These are phyloP conservation scores for Hippocampus mohnikei DNA, from an alignment of 2,113 vertebrate species.

Conservation along the genomic window DNA sequence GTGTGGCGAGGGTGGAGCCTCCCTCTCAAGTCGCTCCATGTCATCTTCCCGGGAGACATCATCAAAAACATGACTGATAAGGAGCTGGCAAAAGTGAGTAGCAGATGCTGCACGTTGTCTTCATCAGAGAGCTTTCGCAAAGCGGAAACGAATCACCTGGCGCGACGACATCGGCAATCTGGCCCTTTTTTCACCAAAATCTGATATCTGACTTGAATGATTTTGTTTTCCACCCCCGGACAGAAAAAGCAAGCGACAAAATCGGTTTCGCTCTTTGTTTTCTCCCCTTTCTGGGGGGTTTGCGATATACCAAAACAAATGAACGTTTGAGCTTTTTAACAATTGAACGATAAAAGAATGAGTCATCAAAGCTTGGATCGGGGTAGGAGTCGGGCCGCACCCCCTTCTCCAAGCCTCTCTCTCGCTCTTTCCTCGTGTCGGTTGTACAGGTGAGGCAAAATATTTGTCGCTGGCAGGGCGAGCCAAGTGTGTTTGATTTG, in stretches of 20 bases:
- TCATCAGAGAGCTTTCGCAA: constrained; percentile 10
- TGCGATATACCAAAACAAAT: background rate
- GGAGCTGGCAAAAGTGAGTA: constrained; percentile 81
- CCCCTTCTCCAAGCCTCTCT: background rate
- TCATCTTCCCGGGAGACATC: constrained; percentile 81
- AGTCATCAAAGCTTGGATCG: background rate
- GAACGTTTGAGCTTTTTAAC: background rate
- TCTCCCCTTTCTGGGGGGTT: background rate
- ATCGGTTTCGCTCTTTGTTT: background rate
- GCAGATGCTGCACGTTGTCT: constrained; percentile 37
- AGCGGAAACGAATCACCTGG: background rate
- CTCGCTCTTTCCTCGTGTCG: background rate
- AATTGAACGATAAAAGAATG: too few species aligned
- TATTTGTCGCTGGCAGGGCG: background rate
- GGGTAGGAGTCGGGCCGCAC: background rate
- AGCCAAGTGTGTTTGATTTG: background rate
- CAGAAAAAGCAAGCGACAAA: background rate
- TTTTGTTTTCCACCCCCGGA: background rate
- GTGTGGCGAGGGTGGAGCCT: constrained; percentile 57
- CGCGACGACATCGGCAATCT: background rate
- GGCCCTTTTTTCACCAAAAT: background rate
- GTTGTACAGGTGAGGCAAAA: background rate
- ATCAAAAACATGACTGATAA: constrained; percentile 68
- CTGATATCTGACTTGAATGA: background rate
- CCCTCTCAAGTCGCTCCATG: constrained; percentile 63